A percentile compares a stretch with the other conserved stretches of the same genome.
Evolutionary conservation across 2,888 invertebrate genomes (phyloP).

Genomic region (Drosophila meridiana): DNA sequence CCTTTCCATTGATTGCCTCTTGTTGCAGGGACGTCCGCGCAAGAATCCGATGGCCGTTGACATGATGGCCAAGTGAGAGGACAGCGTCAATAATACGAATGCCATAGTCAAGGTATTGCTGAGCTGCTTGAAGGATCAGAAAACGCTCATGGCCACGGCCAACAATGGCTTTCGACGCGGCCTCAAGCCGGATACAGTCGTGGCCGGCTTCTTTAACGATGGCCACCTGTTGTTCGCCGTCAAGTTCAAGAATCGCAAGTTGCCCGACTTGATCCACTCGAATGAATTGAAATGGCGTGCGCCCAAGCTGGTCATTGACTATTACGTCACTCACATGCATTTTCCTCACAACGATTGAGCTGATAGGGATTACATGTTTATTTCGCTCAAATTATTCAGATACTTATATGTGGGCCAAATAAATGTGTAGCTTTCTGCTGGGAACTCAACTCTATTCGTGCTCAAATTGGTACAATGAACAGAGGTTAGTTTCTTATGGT

Average conservation of each 20-base stretch:
- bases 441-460: background rate
- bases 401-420: background rate
- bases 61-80: background rate
- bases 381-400: background rate
- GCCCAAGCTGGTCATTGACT: constrained; percentile 12
- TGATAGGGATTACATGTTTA: background rate
- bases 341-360: background rate
- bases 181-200: constrained; percentile 13
- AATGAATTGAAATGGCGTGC: constrained; percentile 11
- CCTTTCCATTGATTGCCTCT: too few species aligned
- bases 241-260: constrained; percentile 33
- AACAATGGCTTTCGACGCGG: constrained; percentile 27
- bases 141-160: background rate
- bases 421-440: background rate
- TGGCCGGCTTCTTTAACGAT: background rate
- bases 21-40: constrained; percentile 8
- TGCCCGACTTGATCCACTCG: constrained; percentile 18
- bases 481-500: too few species aligned
- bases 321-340: background rate
- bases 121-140: background rate
- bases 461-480: background rate
- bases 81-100: background rate
- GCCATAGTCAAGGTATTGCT: constrained; percentile 4
- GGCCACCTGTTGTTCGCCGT: background rate
- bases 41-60: background rate